Base-by-base conservation (phyloP, 2,113 vertebrate genomes). In the Aegotheles bennettii region DNA sequence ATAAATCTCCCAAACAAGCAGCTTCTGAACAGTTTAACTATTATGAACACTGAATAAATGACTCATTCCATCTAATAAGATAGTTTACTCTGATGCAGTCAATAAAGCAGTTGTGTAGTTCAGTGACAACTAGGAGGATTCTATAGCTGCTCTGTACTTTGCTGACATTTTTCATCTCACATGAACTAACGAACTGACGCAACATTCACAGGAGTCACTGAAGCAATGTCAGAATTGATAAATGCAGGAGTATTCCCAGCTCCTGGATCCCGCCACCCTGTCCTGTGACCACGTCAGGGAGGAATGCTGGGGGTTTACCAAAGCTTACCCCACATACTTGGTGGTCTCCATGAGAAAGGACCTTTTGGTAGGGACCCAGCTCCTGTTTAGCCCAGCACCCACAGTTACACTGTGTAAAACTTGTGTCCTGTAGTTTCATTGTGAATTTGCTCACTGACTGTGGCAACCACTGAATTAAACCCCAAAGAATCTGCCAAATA, bases 1-100 rank as follows among this genome's bases (percentile, higher is more conserved):
- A 82, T 84, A 81, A 93, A 94, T 87, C 80, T 94, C 87, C 56
- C 85, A 92, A 89, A 93, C 76, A 93, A 95, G 89, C 80, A 89
- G 70, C 51, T 93, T 94, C 79, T 85, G 71, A 94, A 76, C 59
- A 89, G 69, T 90, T 91, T 82, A 79, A 82, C 83, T 93, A 45
- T 96, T 94, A 92, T 6, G 28, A 95, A 94, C 65, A 51, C 47
- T 81, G 82, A 94, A 92, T 83, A 89, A 93, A 84, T 87, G 25
- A 89, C 84, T 96, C 68, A 59, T 78, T 90, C 70, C 33, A 63
- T 84, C 84, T 76, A 93, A 51, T 61, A 85, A 90, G 63, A 64
- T 63, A 87, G 79, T 61, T 80, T 78, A 26, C 75, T 86, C 83
- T 86, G 57, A 87, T 79, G 56, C 81, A 65, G 56, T 94, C 87